These are phyloP conservation scores for Platerodrilus igneus DNA, from an alignment of 2,888 invertebrate genomes.

Conservation along the genomic window DNA sequence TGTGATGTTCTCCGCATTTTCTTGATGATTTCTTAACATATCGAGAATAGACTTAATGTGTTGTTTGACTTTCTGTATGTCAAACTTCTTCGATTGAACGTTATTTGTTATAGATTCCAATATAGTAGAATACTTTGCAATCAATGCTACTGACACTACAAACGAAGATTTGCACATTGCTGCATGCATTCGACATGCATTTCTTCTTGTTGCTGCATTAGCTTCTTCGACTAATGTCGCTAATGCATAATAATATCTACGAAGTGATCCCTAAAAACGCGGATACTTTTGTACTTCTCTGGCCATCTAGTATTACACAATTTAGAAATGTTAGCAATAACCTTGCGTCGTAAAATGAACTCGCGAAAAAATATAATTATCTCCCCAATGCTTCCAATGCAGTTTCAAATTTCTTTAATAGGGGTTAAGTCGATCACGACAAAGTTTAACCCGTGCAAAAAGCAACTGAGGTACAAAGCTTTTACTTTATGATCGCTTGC, in stretches of 20 bases:
- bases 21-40: slow-evolving; percentile 20
- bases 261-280: too few species aligned
- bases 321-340: slow-evolving; percentile 16
- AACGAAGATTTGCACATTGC: too few species aligned
- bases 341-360: too few species aligned
- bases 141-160: too few species aligned
- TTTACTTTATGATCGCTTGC: slow-evolving; percentile 29
- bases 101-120: slow-evolving; percentile 29
- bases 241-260: too few species aligned
- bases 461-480: slow-evolving; percentile 32
- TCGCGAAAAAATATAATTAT: slow-evolving; percentile 28
- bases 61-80: slow-evolving; percentile 19
- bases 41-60: slow-evolving; percentile 10
- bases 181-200: too few species aligned
- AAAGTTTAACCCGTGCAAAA: slow-evolving; percentile 33
- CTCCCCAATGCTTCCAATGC: slow-evolving; percentile 28
- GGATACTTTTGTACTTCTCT: too few species aligned
- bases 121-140: slow-evolving; percentile 32
- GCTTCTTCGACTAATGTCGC: too few species aligned
- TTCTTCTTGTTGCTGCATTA: too few species aligned
- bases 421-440: slow-evolving; percentile 31
- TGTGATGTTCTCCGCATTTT: slow-evolving; percentile 27
- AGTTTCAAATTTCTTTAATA: slow-evolving; percentile 30
- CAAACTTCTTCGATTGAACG: slow-evolving; percentile 24
- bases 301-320: slow-evolving; percentile 25